These are phyloP conservation scores for Acrocephalus scirpaceus DNA, from an alignment of 2,797 vertebrate species.

Conservation along the genomic window DNA sequence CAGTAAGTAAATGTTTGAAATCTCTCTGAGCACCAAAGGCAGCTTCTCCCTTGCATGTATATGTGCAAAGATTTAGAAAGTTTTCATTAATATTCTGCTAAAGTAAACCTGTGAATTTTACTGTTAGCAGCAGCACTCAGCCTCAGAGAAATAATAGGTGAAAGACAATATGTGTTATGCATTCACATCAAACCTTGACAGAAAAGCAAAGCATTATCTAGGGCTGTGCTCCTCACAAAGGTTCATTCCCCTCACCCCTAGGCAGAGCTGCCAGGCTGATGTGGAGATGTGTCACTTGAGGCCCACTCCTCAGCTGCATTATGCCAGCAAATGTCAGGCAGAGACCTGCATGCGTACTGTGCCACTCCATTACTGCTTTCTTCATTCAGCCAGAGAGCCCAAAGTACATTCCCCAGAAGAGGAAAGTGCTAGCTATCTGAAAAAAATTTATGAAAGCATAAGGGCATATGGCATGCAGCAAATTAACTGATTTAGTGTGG, in stretches of 20 bases:
- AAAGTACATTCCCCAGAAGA: not conserved
- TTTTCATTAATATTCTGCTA: conserved; percentile 59
- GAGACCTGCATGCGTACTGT: not conserved
- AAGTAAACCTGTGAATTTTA: conserved; percentile 37
- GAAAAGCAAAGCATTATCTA: not conserved
- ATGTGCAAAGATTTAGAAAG: conserved; percentile 42
- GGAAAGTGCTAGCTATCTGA: not conserved
- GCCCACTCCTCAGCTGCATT: not conserved
- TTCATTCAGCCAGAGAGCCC: not conserved
- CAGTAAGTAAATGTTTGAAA: conserved; percentile 64
- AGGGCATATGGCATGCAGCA: not conserved
- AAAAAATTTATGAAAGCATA: not conserved
- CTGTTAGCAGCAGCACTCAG: conserved; percentile 18
- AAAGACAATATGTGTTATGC: conserved; percentile 16
- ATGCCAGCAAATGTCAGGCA: not conserved
- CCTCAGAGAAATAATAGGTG: conserved; percentile 36
- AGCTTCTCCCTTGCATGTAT: not conserved
- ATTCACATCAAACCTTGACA: not conserved
- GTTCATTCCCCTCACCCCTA: not conserved
- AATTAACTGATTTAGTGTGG: not conserved
- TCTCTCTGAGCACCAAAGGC: conserved; percentile 36
- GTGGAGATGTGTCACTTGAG: not conserved
- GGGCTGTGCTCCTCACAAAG: not conserved
- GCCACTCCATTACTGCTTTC: not conserved
- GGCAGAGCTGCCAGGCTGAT: not conserved